Evolutionary conservation across 2,888 invertebrate species (phyloP).

Genomic region (Philopedon plagiatum): DNA sequence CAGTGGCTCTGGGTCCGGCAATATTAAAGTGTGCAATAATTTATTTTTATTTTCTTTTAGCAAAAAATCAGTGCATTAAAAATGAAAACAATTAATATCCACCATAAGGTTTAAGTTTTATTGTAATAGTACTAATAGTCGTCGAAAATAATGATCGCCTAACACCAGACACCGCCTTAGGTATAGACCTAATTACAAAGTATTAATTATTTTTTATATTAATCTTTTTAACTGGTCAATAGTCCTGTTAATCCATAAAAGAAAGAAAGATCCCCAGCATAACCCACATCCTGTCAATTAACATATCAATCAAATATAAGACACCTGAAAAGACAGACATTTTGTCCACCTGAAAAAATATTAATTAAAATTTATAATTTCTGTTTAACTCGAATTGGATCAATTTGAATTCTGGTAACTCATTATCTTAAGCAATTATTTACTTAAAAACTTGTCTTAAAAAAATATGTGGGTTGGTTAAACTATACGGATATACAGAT

Average conservation of each 20-base stretch:
- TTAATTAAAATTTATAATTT: slow-evolving; percentile 12
- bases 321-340: slow-evolving; percentile 3
- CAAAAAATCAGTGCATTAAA: too few species aligned
- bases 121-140: not conserved
- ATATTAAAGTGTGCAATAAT: too few species aligned
- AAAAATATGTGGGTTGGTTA: slow-evolving; percentile 30
- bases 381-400: slow-evolving; percentile 12
- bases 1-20: too few species aligned
- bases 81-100: not conserved
- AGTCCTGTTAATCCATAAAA: not conserved
- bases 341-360: slow-evolving; percentile 7
- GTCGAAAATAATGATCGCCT: not conserved
- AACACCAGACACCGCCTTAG: not conserved
- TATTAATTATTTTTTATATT: not conserved
- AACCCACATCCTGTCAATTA: slow-evolving; percentile 25
- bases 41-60: too few species aligned
- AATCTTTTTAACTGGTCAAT: not conserved
- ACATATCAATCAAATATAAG: slow-evolving; percentile 20
- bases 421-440: slow-evolving; percentile 11
- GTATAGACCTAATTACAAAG: not conserved
- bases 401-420: slow-evolving; percentile 5
- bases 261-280: not conserved
- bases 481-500: slow-evolving; percentile 26
- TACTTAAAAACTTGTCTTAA: slow-evolving; percentile 13
- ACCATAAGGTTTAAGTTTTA: too few species aligned